Evolutionary conservation across 2,113 vertebrate species (phyloP), one percentile per base, ranked within the genome.

Genomic region (Platysternon megacephalum): DNA sequence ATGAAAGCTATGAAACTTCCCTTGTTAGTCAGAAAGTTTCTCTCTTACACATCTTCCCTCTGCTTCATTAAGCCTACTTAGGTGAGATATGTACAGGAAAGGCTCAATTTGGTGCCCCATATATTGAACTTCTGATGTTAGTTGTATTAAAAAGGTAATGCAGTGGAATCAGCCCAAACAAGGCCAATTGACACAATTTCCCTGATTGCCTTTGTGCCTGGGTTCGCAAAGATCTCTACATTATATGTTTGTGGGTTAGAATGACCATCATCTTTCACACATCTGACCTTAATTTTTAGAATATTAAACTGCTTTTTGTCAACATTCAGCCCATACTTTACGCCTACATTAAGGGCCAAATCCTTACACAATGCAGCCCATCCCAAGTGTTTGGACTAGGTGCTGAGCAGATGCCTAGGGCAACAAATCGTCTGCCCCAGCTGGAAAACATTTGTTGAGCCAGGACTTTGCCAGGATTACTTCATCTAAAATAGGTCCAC

Each of bases 1-100:
- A 11, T 86, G 58, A 95, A 95, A 85, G 32, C 46, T 83, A 53
- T 5, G 24, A 94, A 90, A 79, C 3, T 78, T 84, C 44, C 39
- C 92, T 74, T 81, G 32, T 85, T 89, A 88, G 52, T 78, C 44
- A 89, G 44, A 65, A 78, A 88, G 94, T 79, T 88, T 56, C 58
- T 21, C 82, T 91, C 48, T 32, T 93, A 93, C 93, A 85, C 93
- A 90, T 51, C 0, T 1, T 88, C 76, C 44, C 49, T 86, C n/a
- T 85, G 85, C 46, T 87, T 94, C 80, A 90, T 90, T 94, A 96
- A 87, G 19, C 79, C 72, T 86, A 16, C 89, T 95, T 28, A 0
- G 0, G n/a, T 68, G 5, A 26, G 88, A 90, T 24, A 72, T 11
- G 74, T 11, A 76, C 51, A 76, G 82, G 79, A 94, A 85, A 93